Evolutionary conservation across 2,113 vertebrate species (phyloP).

Genomic region (Hirundichthys speculiger): DNA sequence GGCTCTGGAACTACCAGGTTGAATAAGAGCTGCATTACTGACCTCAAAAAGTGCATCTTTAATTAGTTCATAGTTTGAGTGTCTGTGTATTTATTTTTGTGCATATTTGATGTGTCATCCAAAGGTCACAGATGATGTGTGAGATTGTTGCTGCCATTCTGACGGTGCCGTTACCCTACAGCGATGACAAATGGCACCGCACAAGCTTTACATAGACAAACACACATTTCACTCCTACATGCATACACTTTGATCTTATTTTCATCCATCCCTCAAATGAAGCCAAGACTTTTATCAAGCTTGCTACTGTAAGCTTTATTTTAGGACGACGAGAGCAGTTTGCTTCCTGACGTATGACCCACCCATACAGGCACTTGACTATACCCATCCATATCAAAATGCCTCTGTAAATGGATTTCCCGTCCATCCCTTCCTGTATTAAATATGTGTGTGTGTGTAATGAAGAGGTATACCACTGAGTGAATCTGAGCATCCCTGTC

Average conservation of each 20-base stretch:
- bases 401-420: slow-evolving; percentile 37
- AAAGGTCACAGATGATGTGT: slow-evolving; percentile 56
- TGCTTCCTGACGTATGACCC: slow-evolving; percentile 51
- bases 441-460: slow-evolving; percentile 32
- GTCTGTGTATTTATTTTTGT: slow-evolving; percentile 6
- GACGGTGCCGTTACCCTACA: slow-evolving; percentile 39
- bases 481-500: slow-evolving; percentile 47
- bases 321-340: slow-evolving; percentile 21
- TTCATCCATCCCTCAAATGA: slow-evolving; percentile 52
- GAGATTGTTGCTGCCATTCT: slow-evolving; percentile 35
- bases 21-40: background rate
- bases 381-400: slow-evolving; percentile 45
- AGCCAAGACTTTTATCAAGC: slow-evolving; percentile 60
- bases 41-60: background rate
- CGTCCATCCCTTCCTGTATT: slow-evolving; percentile 31
- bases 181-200: slow-evolving; percentile 52
- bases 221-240: slow-evolving; percentile 39
- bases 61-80: background rate
- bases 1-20: slow-evolving; percentile 1
- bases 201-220: slow-evolving; percentile 36
- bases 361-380: slow-evolving; percentile 19
- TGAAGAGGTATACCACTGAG: slow-evolving; percentile 55
- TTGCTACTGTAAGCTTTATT: slow-evolving; percentile 64
- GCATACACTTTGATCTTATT: slow-evolving; percentile 51
- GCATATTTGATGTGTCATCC: slow-evolving; percentile 15